phyloP scores from a whole-genome alignment of 2,113 vertebrate genomes.

The Peromyscus leucopus region DNA sequence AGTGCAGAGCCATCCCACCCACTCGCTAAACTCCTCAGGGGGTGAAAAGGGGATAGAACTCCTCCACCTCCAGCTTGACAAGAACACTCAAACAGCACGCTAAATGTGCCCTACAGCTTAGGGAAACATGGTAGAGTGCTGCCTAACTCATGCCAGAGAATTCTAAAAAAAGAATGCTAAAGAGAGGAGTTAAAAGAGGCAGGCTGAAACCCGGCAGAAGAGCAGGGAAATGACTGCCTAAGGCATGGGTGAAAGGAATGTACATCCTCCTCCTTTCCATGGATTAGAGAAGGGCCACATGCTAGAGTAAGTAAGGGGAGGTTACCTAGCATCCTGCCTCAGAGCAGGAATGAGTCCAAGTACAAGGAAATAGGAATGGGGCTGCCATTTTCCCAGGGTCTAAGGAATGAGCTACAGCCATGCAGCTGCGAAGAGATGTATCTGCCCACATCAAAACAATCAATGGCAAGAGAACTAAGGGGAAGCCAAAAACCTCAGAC shows the following conservation, averaged over 20 bases:
- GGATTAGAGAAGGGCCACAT: not conserved
- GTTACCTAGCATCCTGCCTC: not conserved
- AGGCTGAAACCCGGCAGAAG: not conserved
- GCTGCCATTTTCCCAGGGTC: not conserved
- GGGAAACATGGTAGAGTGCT: not conserved
- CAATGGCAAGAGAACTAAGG: not conserved
- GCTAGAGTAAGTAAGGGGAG: not conserved
- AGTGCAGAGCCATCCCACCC: not conserved
- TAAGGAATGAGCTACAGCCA: not conserved
- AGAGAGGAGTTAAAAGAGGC: not conserved
- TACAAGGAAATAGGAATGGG: not conserved
- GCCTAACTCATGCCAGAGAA: not conserved
- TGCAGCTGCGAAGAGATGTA: not conserved
- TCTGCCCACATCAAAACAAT: not conserved
- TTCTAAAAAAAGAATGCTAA: constrained; percentile 17
- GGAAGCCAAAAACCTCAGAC: not conserved
- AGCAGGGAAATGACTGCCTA: not conserved
- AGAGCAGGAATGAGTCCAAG: not conserved
- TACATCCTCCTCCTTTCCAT: not conserved
- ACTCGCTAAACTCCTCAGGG: not conserved
- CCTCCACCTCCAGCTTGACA: not conserved
- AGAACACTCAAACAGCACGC: not conserved
- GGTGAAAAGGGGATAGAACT: not conserved
- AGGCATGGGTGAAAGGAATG: not conserved
- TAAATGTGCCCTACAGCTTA: not conserved